Conservation (phyloP, 2,888 invertebrate genomes). For the Spicauda simplicius region DNA sequence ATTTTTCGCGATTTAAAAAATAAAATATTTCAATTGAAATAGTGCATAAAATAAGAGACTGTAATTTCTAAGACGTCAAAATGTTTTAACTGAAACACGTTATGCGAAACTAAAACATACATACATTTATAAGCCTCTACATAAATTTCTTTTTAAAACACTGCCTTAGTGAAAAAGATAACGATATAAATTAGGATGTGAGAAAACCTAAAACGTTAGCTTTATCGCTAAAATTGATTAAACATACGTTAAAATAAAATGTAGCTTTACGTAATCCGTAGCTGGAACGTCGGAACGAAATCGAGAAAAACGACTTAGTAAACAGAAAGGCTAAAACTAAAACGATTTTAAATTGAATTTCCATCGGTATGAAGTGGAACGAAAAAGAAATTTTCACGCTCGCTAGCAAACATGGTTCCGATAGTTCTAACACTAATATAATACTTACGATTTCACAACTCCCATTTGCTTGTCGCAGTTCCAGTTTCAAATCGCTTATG, state of each 20-base stretch:
- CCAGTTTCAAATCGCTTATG: constrained; percentile 95
- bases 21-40: too few species aligned
- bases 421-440: constrained; percentile 35
- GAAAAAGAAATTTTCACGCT: constrained; percentile 29
- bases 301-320: constrained; percentile 25
- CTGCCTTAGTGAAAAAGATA: background rate
- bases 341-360: constrained; percentile 35
- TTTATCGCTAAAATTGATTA: constrained; percentile 2
- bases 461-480: constrained; percentile 92
- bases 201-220: too few species aligned
- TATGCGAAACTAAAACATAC: too few species aligned
- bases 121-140: too few species aligned
- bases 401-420: constrained; percentile 35
- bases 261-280: constrained; percentile 9
- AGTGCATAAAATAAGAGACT: too few species aligned
- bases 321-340: constrained; percentile 33
- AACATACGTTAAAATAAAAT: constrained; percentile 15
- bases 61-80: too few species aligned
- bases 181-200: background rate
- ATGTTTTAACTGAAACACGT: too few species aligned
- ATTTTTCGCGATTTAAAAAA: too few species aligned
- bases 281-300: constrained; percentile 7
- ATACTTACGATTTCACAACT: constrained; percentile 88
- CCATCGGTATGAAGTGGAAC: constrained; percentile 20
- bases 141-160: background rate